Base-by-base conservation (phyloP, 1,140 invertebrate species). In the Pararge aegeria region DNA sequence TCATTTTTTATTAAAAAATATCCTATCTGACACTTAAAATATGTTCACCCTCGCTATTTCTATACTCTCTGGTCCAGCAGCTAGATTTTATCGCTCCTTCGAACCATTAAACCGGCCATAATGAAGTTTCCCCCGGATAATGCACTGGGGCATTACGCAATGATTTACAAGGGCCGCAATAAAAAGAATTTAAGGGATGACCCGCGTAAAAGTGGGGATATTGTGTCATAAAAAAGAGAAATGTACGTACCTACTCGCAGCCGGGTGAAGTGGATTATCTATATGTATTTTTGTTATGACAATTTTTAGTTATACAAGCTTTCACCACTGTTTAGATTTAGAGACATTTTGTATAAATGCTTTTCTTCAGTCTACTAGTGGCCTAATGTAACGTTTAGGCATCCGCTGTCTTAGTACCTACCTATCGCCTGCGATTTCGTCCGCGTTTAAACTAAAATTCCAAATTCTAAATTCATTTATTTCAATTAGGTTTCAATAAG, bases 171-270 rank as follows among this genome's bases (percentile, higher is more conserved):
- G 79, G 78, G 72, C 64, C 62, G 84, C 83, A 89, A 89, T 89
- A 89, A 89, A 89, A 89, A 84, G 84, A 89, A 87, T 89, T 85
- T 86, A 86, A 86, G 86, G 83, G 83, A 89, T 89, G 86, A 84
- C 80, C 86, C 81, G 56, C 64, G 73, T 75, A 80, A 85, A 81
- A 81, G 80, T 80, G 64, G 68, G 68, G 55, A 64, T 64, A 63
- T 72, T 63, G 64, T 69, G 71, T 76, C 82, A 78, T 85, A 88
- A 86, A 88, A 78, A 86, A 83, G 78, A 85, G 65, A 73, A 74
- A 88, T 85, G 60, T 34, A 19, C 24, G 24, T 24, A 24, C 3
- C 3, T 24, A 24, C n/a, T 21, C 46, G 15, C 38, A 20, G 24
- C 37, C 38, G 24, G 34, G 19, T 13, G 24, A 44, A 60, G n/a